Evolutionary conservation across 2,888 invertebrate species (phyloP).

Genomic region (Catotricha subobsoleta): DNA sequence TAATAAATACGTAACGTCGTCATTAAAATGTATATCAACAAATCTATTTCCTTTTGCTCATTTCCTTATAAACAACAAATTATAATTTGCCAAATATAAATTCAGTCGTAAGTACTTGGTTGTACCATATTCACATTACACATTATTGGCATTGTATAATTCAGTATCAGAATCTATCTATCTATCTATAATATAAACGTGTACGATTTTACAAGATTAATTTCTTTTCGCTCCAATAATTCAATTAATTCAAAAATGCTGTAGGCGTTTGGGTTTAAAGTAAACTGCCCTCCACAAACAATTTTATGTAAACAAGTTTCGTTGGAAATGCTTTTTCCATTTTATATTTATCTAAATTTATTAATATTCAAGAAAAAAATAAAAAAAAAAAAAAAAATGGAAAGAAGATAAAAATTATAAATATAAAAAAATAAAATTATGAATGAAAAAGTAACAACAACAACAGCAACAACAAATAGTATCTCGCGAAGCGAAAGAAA

Average conservation of each 20-base stretch:
- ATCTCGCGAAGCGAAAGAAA: neutral
- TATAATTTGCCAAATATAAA: no score
- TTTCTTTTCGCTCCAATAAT: slow-evolving; percentile 13
- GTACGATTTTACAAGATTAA: slow-evolving; percentile 11
- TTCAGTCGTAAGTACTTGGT: no score
- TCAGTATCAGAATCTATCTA: no score
- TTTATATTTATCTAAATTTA: slow-evolving; percentile 3
- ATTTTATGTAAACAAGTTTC: slow-evolving; percentile 2
- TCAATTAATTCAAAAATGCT: slow-evolving; percentile 12
- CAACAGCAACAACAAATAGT: no score
- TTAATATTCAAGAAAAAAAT: no score
- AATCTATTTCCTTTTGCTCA: neutral
- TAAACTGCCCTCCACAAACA: slow-evolving; percentile 5
- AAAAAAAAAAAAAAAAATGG: no score
- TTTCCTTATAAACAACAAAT: neutral
- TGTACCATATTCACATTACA: no score
- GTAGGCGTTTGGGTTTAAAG: slow-evolving; percentile 7
- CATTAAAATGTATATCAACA: neutral
- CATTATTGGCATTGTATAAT: no score
- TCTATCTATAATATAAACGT: no score
- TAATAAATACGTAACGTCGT: neutral
- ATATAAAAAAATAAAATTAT: no score
- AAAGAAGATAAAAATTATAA: no score
- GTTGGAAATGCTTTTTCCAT: slow-evolving; percentile 1
- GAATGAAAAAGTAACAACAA: no score